These are phyloP conservation scores for Drosophila pseudotalamancana DNA, from an alignment of 2,888 invertebrate genomes.

Conservation along the genomic window DNA sequence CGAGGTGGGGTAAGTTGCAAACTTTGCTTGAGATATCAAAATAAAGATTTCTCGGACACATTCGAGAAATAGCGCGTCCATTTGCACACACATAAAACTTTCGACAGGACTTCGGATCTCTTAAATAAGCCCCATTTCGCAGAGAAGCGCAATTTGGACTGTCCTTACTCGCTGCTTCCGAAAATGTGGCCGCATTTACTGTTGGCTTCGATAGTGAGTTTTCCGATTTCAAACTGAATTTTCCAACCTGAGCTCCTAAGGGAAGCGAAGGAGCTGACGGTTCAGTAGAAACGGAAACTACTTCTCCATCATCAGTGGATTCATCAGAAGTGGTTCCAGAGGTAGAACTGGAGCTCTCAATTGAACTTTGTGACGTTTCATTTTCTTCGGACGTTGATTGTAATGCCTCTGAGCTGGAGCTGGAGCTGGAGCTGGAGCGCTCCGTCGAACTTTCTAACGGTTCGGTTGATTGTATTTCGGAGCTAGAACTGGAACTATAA, in stretches of 20 bases:
- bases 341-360: no score
- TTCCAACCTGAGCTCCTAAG: not conserved
- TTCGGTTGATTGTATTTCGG: conserved; percentile 5
- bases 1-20: conserved; percentile 1
- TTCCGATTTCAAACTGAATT: not conserved
- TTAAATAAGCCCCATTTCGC: conserved; percentile 2
- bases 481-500: conserved; percentile 4
- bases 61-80: not conserved
- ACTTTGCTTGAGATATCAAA: conserved; percentile 4
- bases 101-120: not conserved
- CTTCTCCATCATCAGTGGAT: not conserved
- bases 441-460: no score
- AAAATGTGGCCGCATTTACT: not conserved
- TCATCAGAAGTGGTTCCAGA: not conserved
- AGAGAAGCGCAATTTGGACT: not conserved
- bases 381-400: conserved; percentile 5
- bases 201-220: not conserved
- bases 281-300: not conserved
- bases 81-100: conserved; percentile 10
- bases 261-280: not conserved
- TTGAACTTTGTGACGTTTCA: not conserved
- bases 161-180: not conserved
- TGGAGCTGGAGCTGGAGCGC: no score
- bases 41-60: conserved; percentile 3
- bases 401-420: no score